Base-by-base conservation (phyloP, 1,140 invertebrate genomes). In the Drosophila simulans region DNA sequence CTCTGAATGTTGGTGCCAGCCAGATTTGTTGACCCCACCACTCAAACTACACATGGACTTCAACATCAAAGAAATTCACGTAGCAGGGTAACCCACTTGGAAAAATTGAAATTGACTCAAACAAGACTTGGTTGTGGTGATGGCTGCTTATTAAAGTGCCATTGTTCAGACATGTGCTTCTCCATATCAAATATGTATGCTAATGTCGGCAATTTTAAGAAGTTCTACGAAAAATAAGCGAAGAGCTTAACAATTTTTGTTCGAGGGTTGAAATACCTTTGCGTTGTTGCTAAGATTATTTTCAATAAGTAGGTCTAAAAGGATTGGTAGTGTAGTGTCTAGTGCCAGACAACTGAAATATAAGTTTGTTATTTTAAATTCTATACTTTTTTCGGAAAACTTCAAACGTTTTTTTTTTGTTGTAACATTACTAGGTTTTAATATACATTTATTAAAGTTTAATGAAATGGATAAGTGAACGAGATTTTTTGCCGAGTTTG, bases 71-170 rank as follows among this genome's bases (percentile, higher is more conserved):
- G 68, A 27, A 65, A 49, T 57, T 70, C 52, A 35, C 20, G 0
- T 1, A 17, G 17, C 1, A 17, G 17, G 64, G 64, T 70, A 42
- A 56, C 52, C 66, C 52, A 75, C 71, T 57, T 76, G 73, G 43
- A 59, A 40, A 59, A 68, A 60, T 49, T 49, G 13, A 52, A 71
- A 43, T 49, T 20, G 43, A 69, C 25, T 45, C 25, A 69, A 69
- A 69, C 45, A 45, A 35, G 65, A 10, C 45, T 27, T 7, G 4
- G 27, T 35, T 49, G 49, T 48, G 64, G 52, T 20, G 68, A 48
- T 56, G 68, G 68, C 15, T 73, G 63, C 70, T 52, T 52, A 52
- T 77, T 77, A 77, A 77, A 69, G 63, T 60, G 56, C 37, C 55
- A 42, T 56, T 42, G 71, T 57, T 60, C 46, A 64, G 71, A 51